Percentiles rank a stretch among this genome's conserved stretches.
Evolutionary conservation across 30 jellyfish, hydroid and myxozoan genomes (phyloP).

Genomic region (Turritopsis rubra): DNA sequence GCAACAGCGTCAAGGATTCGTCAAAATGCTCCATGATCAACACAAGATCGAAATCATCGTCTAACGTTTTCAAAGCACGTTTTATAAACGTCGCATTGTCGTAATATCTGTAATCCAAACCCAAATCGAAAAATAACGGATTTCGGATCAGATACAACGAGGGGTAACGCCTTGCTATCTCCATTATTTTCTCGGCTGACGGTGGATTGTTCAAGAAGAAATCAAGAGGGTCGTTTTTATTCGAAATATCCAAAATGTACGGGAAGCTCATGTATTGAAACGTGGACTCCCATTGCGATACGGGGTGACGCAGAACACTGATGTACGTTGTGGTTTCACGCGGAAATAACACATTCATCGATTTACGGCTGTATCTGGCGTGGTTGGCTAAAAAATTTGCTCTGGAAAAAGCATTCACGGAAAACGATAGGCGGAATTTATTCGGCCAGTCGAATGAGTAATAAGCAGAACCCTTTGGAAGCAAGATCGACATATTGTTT

Average conservation of each 20-base stretch:
- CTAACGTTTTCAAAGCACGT: slow-evolving; percentile 66
- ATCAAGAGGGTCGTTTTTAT: slow-evolving; percentile 70
- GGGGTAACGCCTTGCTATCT: slow-evolving; percentile 62
- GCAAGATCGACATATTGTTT: slow-evolving; percentile 65
- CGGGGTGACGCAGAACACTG: slow-evolving; percentile 84
- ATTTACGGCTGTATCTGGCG: slow-evolving; percentile 89
- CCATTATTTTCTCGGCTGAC: slow-evolving; percentile 44
- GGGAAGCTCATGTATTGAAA: slow-evolving; percentile 93
- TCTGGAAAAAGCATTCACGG: slow-evolving; percentile 41
- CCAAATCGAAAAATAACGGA: slow-evolving; percentile 88
- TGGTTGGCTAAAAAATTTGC: slow-evolving; percentile 92
- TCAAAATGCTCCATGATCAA: slow-evolving; percentile 93
- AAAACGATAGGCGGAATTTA: slow-evolving; percentile 62
- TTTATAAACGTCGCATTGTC: slow-evolving; percentile 59
- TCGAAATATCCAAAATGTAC: slow-evolving; percentile 53
- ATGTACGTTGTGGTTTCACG: slow-evolving; percentile 63
- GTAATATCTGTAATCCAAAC: slow-evolving; percentile 64
- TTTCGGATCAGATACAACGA: slow-evolving; percentile 66
- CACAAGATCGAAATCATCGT: slow-evolving; percentile 70
- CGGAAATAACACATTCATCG: slow-evolving; percentile 81
- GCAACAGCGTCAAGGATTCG: slow-evolving; percentile 85
- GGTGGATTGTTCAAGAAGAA: slow-evolving; percentile 80
- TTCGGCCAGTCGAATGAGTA: slow-evolving; percentile 95
- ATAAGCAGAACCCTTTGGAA: slow-evolving; percentile 58
- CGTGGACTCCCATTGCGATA: slow-evolving; percentile 92